Evolutionary conservation across 2,888 invertebrate species (phyloP), one percentile per base, ranked within the genome.

Genomic region (Tryphoninae sp.): DNA sequence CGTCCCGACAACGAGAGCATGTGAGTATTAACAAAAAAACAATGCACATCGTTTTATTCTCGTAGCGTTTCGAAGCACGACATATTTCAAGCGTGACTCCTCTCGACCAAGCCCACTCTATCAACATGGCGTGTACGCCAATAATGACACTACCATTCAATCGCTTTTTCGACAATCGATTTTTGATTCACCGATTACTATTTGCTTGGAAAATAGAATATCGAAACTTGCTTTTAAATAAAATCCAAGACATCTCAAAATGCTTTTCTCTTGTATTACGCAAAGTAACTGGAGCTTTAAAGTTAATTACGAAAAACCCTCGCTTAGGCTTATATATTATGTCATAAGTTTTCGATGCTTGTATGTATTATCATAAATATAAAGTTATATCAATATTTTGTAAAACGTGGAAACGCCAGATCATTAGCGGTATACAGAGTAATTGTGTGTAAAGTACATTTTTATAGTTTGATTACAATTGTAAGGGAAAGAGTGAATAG

Each of bases 101-200:
- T 65, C 77, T 59, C 82, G 88, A 86, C 89, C 89, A 89, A 89
- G 88, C 89, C 89, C 89, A 88, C 73, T 84, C 82, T 62, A 82
- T 77, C 82, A 89, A 89, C 84, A 89, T 89, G 89, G 89, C 89
- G 89, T 84, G 49, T 13, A 58, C 69, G 16, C 55, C 42, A 51
- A 58, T 76, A 78, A 75, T 71, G 68, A 79, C 72, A 81, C 8
- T 49, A 61, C 33, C 59, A 62, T 77, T 73, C 67, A 53, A 67
- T 59, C 45, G 13, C 42, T 49, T 19, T 9, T 59, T 19, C 16
- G n/a, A 53, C 40, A 22, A 16, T 16, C 55, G 1, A 40, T 40
- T 40, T 0, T 23, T 2, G 26, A 53, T 33, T 8, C 26, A 7
- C 7, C n/a, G 6, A 65, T 22, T 16, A 67, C 19, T 26, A 51